These are phyloP conservation scores for Neogobius melanostomus DNA, from an alignment of 2,113 vertebrate species.

Conservation along the genomic window DNA sequence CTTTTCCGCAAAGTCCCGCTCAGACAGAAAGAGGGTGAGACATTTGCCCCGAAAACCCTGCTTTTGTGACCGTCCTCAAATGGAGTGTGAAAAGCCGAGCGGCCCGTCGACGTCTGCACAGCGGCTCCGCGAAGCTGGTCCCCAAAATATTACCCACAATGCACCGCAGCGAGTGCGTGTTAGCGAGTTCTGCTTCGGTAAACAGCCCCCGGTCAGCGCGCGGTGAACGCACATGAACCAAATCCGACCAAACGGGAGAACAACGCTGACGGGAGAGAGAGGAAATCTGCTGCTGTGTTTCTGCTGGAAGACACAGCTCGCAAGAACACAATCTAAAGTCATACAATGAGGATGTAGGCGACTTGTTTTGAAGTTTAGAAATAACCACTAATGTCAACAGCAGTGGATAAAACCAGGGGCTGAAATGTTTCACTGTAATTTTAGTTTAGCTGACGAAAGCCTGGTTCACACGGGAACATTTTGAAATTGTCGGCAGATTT, in stretches of 20 bases:
- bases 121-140: neutral
- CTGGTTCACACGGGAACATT: too few relatives aligned
- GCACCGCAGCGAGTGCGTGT: constrained; percentile 36
- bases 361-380: too few relatives aligned
- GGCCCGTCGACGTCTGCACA: neutral
- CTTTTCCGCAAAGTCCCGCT: neutral
- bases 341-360: too few relatives aligned
- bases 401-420: too few relatives aligned
- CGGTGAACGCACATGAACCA: constrained; percentile 7
- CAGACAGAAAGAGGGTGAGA: neutral
- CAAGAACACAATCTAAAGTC: too few relatives aligned
- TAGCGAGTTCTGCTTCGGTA: constrained; percentile 35
- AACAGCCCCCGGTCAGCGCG: neutral
- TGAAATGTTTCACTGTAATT: too few relatives aligned
- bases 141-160: constrained; percentile 31
- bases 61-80: neutral
- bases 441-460: too few relatives aligned
- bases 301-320: too few relatives aligned
- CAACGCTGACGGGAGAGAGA: neutral
- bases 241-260: neutral
- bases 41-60: neutral
- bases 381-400: too few relatives aligned
- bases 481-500: too few relatives aligned
- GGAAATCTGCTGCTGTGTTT: neutral
- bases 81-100: neutral